Evolutionary conservation across 1,140 invertebrate genomes (phyloP).

Genomic region (Globodera ellingtonae): DNA sequence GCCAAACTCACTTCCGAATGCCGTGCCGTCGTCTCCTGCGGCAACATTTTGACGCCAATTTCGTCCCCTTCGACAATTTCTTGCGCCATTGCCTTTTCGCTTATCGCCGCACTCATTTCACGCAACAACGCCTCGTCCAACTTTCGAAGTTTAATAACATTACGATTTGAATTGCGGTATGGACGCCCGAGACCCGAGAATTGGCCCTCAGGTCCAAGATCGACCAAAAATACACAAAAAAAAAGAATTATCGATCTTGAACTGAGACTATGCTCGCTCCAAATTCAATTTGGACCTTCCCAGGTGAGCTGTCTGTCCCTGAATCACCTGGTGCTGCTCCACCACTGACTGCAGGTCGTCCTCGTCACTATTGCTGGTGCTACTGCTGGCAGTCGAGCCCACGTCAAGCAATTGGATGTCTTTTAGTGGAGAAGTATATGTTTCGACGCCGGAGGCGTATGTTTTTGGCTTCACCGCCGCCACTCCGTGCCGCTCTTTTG

Average conservation of each 20-base stretch:
- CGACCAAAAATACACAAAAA: too few relatives aligned
- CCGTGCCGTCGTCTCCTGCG: background rate
- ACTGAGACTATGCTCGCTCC: too few relatives aligned
- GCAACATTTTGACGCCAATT: background rate
- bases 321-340: background rate
- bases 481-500: background rate
- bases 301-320: too few relatives aligned
- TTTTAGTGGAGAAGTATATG: background rate
- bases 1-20: background rate
- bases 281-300: too few relatives aligned
- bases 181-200: too few relatives aligned
- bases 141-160: too few relatives aligned
- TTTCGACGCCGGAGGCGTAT: background rate
- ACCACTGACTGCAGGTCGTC: background rate
- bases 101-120: background rate
- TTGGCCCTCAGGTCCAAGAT: too few relatives aligned
- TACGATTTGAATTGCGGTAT: too few relatives aligned
- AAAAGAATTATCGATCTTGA: too few relatives aligned
- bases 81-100: background rate
- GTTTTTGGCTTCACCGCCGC: background rate
- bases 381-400: background rate
- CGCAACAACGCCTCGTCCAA: too few relatives aligned
- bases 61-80: background rate
- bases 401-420: background rate
- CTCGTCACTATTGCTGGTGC: background rate